Conservation (phyloP, 2,888 invertebrate genomes). For the Aspidapion aeneum region DNA sequence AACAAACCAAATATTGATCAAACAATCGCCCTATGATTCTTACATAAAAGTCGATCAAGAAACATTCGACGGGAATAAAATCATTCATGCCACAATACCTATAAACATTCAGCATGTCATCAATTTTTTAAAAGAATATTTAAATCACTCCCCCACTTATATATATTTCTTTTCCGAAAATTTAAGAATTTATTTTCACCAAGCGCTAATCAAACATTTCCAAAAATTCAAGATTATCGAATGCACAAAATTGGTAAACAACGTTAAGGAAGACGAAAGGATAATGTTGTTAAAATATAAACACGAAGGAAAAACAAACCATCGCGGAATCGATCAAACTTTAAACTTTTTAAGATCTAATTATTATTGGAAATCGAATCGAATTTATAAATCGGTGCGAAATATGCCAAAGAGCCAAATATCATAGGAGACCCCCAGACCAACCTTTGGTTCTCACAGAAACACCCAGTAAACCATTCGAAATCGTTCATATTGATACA, state of each 20-base stretch:
- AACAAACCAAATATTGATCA: neutral
- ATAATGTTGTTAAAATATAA: conserved; percentile 12
- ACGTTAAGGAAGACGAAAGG: too few species aligned
- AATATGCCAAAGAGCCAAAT: neutral
- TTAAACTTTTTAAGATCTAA: neutral
- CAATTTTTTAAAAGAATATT: conserved; percentile 3
- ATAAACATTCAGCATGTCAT: neutral
- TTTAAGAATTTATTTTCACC: conserved; percentile 9
- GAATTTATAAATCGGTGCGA: neutral
- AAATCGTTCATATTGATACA: conserved; percentile 23
- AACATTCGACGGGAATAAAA: neutral
- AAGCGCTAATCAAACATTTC: conserved; percentile 1
- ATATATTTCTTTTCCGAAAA: conserved; percentile 10
- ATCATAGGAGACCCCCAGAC: neutral
- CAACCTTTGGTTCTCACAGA: neutral
- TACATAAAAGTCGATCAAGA: neutral
- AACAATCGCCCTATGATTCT: neutral
- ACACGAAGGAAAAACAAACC: conserved; percentile 11
- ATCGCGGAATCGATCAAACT: neutral
- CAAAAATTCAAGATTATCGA: conserved; percentile 7
- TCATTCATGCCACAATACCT: conserved; percentile 1
- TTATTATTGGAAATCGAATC: neutral
- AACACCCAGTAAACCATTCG: neutral
- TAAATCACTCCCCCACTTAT: neutral
- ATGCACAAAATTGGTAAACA: conserved; percentile 7